A percentile compares a stretch with the other conserved stretches of the same genome.
phyloP scores from a whole-genome alignment of 2,888 invertebrate species.

The Limnephilus lunatus region DNA sequence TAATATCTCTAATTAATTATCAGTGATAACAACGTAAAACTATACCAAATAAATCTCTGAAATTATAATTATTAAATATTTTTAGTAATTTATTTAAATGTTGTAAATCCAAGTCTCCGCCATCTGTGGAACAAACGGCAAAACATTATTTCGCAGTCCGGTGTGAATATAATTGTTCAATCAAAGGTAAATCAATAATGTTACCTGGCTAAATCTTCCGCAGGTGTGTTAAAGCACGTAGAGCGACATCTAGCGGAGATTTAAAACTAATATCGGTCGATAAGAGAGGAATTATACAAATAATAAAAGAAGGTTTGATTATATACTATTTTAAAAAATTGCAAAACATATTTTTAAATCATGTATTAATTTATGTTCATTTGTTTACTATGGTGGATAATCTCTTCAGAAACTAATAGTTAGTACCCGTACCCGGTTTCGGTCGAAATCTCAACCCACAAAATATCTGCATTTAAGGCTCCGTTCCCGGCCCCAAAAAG shows the following conservation, averaged over 20 bases:
- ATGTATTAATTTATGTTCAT: no score
- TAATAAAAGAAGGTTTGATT: not conserved
- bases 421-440: not conserved
- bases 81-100: not conserved
- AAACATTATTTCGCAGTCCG: not conserved
- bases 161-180: not conserved
- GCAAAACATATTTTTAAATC: no score
- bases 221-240: not conserved
- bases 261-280: not conserved
- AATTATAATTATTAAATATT: no score
- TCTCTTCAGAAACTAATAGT: not conserved
- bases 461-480: not conserved
- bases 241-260: not conserved
- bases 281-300: not conserved
- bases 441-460: not conserved
- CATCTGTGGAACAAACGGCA: not conserved
- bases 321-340: no score
- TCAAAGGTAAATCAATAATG: not conserved
- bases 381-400: not conserved
- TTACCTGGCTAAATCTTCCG: not conserved
- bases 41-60: no score
- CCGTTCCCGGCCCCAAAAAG: no score
- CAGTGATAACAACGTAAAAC: no score
- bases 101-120: not conserved
- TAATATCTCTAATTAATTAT: no score